These are phyloP conservation scores for Coendou prehensilis DNA, from an alignment of 2,797 vertebrate species.

Conservation along the genomic window DNA sequence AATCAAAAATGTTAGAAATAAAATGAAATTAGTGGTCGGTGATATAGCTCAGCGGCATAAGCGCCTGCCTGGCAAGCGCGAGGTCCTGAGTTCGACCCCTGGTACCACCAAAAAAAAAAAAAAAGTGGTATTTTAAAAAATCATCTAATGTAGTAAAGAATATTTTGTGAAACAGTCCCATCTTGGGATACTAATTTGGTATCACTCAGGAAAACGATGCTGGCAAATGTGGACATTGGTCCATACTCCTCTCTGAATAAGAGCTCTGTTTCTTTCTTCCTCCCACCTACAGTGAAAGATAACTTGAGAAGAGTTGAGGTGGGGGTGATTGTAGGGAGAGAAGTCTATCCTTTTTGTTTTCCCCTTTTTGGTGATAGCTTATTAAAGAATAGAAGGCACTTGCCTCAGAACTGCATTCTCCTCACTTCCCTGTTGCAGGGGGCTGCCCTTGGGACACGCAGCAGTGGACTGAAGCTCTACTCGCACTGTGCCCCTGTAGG, in stretches of 20 bases:
- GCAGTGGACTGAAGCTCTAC: background rate
- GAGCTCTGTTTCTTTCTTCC: background rate
- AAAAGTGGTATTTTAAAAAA: slow-evolving; percentile 9
- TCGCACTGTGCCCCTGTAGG: background rate
- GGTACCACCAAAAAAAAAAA: too few species aligned
- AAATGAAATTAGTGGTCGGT: background rate
- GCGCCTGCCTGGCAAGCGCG: too few species aligned
- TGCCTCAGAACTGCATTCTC: background rate
- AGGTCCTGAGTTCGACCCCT: too few species aligned
- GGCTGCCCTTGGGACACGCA: background rate
- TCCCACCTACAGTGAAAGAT: background rate
- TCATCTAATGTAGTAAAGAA: background rate
- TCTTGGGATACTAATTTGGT: background rate
- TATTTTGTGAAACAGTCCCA: background rate
- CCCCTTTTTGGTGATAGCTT: background rate
- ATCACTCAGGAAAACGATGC: background rate
- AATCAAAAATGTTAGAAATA: background rate
- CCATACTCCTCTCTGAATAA: background rate
- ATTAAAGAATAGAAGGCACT: background rate
- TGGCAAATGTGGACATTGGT: background rate
- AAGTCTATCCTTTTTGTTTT: background rate
- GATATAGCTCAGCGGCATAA: too few species aligned
- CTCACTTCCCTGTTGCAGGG: background rate
- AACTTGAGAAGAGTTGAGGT: background rate
- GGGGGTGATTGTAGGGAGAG: background rate